Evolutionary conservation across 92 coral and sea anemone species (phyloP), one percentile per base, ranked within the genome.

Genomic region (Micromussa lordhowensis): DNA sequence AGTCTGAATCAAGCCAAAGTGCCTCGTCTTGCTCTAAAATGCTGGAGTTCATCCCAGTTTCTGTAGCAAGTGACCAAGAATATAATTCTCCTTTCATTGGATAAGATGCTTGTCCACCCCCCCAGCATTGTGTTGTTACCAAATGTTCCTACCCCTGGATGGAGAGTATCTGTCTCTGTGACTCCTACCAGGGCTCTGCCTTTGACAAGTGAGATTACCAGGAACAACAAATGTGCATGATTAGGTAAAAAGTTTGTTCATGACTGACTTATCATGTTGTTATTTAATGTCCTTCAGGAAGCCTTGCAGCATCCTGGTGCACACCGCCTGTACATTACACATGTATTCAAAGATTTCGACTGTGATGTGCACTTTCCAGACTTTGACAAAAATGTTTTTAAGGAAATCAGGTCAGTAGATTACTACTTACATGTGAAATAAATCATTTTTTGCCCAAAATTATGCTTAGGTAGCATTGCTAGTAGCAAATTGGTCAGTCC

Each of bases 311-410:
- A 87, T 81, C 84, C 82, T 5, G 51, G 59, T 35, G 78, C 91
- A 24, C 86, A 93, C 69, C 92, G 97, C 53, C 66, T 94, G 78
- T 94, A 94, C 88, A 74, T 94, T 35, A 94, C 97, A 31, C 92
- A 92, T 35, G 90, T 94, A 21, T 26, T 87, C 26, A 66, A 90
- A 83, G 95, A 90, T 72, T 91, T 90, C 18, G 88, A 94, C 15
- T 94, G 97, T 84, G 94, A 94, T 82, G 91, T 90, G 32, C 84
- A 84, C 76, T 94, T 93, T 44, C 97, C 97, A 29, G 88, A 85
- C 7, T 94, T 85, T 82, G 94, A 92, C 63, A 76, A 93, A 58
- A 85, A 29, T 49, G 75, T 90, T 29, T 94, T 90, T 44, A 90
- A 38, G 79, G 86, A 89, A 32, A 64, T 89, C 69, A 94, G 97